phyloP scores from a whole-genome alignment of 2,797 vertebrate species.

The Mastacembelus armatus region DNA sequence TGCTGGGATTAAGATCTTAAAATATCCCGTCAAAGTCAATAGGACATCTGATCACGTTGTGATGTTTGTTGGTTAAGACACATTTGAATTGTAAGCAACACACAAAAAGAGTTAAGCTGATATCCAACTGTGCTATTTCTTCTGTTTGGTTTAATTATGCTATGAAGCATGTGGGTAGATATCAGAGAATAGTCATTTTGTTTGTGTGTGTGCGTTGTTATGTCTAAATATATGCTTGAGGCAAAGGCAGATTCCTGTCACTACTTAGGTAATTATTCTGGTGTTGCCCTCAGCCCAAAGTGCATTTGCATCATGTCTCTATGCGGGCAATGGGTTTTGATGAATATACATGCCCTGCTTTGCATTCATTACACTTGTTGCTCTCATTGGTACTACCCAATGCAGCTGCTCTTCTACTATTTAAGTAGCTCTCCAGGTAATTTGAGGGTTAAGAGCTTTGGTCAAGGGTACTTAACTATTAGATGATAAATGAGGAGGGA shows the following conservation, averaged over 20 bases:
- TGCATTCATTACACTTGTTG: constrained; percentile 59
- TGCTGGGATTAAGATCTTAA: constrained; percentile 50
- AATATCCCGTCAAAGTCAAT: constrained; percentile 51
- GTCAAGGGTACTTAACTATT: constrained; percentile 42
- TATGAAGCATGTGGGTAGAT: neutral
- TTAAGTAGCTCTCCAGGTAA: constrained; percentile 48
- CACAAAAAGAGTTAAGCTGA: neutral
- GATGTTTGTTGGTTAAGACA: constrained; percentile 25
- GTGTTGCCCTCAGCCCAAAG: constrained; percentile 45
- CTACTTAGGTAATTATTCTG: constrained; percentile 56
- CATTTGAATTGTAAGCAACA: constrained; percentile 8
- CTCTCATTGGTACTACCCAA: constrained; percentile 11
- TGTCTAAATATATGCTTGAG: constrained; percentile 28
- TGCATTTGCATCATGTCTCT: constrained; percentile 52
- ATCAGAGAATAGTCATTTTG: neutral
- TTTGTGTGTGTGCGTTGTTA: constrained; percentile 7
- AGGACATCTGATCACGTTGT: constrained; percentile 12
- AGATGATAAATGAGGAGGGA: constrained; percentile 25
- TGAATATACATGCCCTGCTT: constrained; percentile 66
- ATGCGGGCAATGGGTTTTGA: constrained; percentile 51
- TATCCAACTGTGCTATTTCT: neutral
- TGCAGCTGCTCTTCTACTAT: constrained; percentile 19
- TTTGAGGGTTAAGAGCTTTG: constrained; percentile 49
- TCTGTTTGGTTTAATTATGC: neutral
- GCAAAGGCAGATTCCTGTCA: constrained; percentile 43